Evolutionary conservation across 23 tunicate genomes (phyloP), one percentile per base, ranked within the genome.

Genomic region (Halocynthia roretzi): DNA sequence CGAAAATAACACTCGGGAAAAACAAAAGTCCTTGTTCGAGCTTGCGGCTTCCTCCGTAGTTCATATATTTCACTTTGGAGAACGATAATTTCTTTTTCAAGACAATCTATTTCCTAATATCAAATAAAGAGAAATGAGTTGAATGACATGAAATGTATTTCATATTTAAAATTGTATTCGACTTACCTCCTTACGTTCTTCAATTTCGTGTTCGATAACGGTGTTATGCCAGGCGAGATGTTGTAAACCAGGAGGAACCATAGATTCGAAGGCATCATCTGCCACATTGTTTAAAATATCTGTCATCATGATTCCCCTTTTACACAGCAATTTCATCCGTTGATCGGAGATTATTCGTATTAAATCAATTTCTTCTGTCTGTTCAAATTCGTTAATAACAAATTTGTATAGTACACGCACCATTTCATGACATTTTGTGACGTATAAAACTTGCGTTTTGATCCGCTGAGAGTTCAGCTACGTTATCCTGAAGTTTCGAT

Each of bases 241-340:
- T 55, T 53, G 71, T 85, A 73, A 54, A 12, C 63, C 80, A 14
- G 63, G 50, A 7, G 87, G 72, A 51, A 70, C 67, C 63, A 20
- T 50, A 0, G 60, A 50, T 11, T 70, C 40, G 58, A 49, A 88
- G n/a, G 87, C 96, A 6, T 56, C 19, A 0, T 80, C 80, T 10
- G 96, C 96, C 18, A 85, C 96, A 53, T 69, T 56, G 51, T 67
- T 77, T 2, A 87, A 51, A 68, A 87, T 71, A 21, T 68, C 81
- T 17, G 50, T 17, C 55, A 80, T 85, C 52, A 54, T 77, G 17
- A 6, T 53, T 15, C 54, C 68, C 18, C 80, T 56, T 50, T 40
- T 54, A 15, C 12, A 21, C 11, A n/a, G 56, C 63, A 87, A 31
- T 14, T 51, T 52, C 0, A n/a, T 54, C 21, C 76, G 58, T 64